Percentiles rank a stretch among this genome's conserved stretches.
These are phyloP conservation scores for Leptinotarsa lineolata DNA, from an alignment of 1,140 invertebrate genomes.

Conservation along the genomic window DNA sequence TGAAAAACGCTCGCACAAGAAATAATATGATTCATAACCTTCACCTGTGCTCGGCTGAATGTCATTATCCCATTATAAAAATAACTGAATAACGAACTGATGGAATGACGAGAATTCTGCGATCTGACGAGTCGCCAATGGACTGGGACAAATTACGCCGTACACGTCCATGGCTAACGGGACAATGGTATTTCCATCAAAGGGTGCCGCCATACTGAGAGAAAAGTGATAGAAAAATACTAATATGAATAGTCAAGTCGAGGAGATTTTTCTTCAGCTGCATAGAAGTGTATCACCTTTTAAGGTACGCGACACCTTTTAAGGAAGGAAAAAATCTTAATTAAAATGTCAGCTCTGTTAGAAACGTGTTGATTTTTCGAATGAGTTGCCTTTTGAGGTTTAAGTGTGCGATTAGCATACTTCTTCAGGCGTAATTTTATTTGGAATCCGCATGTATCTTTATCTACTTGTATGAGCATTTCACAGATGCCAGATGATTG, in stretches of 20 bases:
- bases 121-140: slow-evolving; percentile 22
- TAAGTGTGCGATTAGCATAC: background rate
- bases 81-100: slow-evolving; percentile 8
- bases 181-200: slow-evolving; percentile 34
- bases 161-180: slow-evolving; percentile 40
- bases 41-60: background rate
- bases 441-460: background rate
- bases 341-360: slow-evolving; percentile 19
- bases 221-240: slow-evolving; percentile 35
- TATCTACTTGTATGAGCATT: background rate
- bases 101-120: background rate
- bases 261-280: slow-evolving; percentile 21
- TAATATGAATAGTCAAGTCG: slow-evolving; percentile 35
- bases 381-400: background rate
- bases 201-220: slow-evolving; percentile 28
- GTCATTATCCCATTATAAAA: slow-evolving; percentile 4
- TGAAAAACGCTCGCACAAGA: too few relatives aligned
- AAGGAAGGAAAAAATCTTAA: slow-evolving; percentile 22
- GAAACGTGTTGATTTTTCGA: background rate
- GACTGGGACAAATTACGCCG: slow-evolving; percentile 40
- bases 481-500: background rate
- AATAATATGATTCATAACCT: background rate
- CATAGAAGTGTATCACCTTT: slow-evolving; percentile 26
- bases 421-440: background rate
- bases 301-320: background rate